These are phyloP conservation scores for Loris lydekkerianus DNA, from an alignment of 2,797 vertebrate genomes.

Conservation along the genomic window DNA sequence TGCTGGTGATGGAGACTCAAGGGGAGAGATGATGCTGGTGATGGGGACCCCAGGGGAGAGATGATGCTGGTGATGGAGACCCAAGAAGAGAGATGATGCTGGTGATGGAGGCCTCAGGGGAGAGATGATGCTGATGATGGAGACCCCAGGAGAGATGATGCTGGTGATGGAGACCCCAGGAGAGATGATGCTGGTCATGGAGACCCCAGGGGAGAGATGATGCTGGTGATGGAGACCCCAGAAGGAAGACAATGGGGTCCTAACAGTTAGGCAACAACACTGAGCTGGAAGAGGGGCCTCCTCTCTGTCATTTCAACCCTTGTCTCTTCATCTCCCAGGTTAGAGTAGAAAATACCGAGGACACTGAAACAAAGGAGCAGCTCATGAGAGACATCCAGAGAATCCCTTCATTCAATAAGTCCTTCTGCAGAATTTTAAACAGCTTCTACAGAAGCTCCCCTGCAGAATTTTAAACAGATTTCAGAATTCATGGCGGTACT, in stretches of 20 bases:
- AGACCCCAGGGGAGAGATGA: too few species aligned
- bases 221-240: background rate
- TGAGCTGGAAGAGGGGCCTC: background rate
- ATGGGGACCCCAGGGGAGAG: background rate
- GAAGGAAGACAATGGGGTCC: too few species aligned
- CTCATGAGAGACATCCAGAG: background rate
- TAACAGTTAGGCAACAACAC: background rate
- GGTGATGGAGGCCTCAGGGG: background rate
- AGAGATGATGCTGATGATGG: too few species aligned
- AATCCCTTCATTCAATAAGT: background rate
- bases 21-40: too few species aligned
- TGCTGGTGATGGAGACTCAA: too few species aligned
- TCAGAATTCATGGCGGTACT: background rate
- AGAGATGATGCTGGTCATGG: background rate
- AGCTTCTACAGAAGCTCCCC: background rate
- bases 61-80: too few species aligned
- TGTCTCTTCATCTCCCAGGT: background rate
- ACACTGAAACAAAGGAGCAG: background rate
- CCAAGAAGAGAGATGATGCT: background rate
- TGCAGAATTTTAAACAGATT: background rate
- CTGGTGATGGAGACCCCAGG: background rate
- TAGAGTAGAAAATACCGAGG: conserved; percentile 32
- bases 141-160: too few species aligned
- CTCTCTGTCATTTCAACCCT: background rate
- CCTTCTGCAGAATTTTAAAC: background rate